Evolutionary conservation across 2,113 vertebrate genomes (phyloP).

Genomic region (Neopipo cinnamomea): DNA sequence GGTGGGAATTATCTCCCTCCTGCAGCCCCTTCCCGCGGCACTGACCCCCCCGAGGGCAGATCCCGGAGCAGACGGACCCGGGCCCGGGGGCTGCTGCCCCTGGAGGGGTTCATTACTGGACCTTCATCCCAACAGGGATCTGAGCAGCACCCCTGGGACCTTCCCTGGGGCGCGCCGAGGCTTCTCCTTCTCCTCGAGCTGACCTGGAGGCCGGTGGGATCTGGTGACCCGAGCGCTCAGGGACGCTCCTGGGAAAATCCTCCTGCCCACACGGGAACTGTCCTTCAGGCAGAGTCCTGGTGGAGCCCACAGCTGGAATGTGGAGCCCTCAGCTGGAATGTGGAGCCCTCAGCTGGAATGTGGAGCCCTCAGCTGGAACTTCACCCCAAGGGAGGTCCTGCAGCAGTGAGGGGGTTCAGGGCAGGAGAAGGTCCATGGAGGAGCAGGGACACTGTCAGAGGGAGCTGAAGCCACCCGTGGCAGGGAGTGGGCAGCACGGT

Average conservation of each 20-base stretch:
- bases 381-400: background rate
- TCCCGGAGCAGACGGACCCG: background rate
- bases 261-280: background rate
- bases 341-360: background rate
- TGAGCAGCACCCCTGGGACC: background rate
- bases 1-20: background rate
- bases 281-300: background rate
- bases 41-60: background rate
- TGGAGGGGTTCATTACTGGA: accelerated
- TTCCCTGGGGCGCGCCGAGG: background rate
- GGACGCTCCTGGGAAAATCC: background rate
- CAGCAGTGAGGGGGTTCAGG: background rate
- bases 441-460: background rate
- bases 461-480: background rate
- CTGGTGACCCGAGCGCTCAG: background rate
- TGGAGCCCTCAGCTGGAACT: background rate
- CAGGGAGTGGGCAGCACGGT: background rate
- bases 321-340: background rate
- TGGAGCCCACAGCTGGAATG: background rate
- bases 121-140: background rate
- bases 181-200: background rate
- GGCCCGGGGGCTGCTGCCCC: background rate
- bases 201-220: background rate
- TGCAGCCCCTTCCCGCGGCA: background rate
- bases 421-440: background rate